Evolutionary conservation across 2,797 vertebrate species (phyloP).

Genomic region (Myotis myotis): DNA sequence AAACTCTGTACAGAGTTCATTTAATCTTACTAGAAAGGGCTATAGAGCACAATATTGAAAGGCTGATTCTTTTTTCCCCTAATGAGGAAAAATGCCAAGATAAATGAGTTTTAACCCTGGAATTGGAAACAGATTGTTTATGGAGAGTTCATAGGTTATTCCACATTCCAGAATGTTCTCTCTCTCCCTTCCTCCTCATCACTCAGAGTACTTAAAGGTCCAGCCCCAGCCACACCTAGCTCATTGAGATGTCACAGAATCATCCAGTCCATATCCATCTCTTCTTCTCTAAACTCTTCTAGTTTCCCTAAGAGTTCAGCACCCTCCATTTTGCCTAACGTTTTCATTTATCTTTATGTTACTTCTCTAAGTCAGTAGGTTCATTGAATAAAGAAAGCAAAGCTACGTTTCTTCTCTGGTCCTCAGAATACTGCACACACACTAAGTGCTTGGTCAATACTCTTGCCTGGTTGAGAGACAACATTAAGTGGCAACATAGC

Average conservation of each 20-base stretch:
- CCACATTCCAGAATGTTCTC: conserved; percentile 6
- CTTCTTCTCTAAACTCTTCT: not conserved
- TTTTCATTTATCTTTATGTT: conserved; percentile 8
- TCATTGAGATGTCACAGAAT: not conserved
- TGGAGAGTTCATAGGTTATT: not conserved
- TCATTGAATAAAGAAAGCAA: conserved; percentile 23
- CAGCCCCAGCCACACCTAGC: not conserved
- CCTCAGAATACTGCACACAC: not conserved
- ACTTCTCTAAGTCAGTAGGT: not conserved
- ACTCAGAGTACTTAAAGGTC: not conserved
- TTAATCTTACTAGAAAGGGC: conserved; percentile 40
- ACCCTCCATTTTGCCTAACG: not conserved
- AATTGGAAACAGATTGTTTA: conserved; percentile 56
- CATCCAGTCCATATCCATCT: not conserved
- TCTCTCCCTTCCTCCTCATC: not conserved
- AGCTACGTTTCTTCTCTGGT: not conserved
- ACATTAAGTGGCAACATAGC: not conserved
- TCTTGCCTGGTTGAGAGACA: not conserved
- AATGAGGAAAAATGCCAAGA: conserved; percentile 52
- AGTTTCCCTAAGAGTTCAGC: not conserved
- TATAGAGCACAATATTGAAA: conserved; percentile 46
- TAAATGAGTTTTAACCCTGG: conserved; percentile 56
- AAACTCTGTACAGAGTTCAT: conserved; percentile 10
- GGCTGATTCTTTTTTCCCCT: not conserved
- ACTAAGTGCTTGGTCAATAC: not conserved